Conservation (phyloP, 1,140 invertebrate genomes). For the Papilio machaon region DNA sequence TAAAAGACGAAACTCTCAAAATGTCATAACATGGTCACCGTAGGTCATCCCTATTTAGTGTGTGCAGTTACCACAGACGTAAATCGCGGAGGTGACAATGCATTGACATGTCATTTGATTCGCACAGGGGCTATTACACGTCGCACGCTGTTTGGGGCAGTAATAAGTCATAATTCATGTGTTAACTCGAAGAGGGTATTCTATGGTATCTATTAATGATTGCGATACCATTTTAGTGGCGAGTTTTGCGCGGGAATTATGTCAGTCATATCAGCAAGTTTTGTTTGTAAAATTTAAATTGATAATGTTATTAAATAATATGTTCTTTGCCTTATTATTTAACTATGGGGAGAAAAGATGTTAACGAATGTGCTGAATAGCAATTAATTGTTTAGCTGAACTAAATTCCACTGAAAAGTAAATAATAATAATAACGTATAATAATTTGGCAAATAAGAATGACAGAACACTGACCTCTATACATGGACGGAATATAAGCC, state of each 20-base stretch:
- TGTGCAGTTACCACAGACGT: conserved; percentile 55
- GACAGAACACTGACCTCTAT: too few relatives aligned
- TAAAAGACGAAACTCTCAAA: not conserved
- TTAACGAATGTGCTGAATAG: too few relatives aligned
- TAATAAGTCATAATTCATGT: conserved; percentile 78
- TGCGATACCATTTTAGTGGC: conserved; percentile 69
- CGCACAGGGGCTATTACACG: conserved; percentile 65
- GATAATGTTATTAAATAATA: not conserved
- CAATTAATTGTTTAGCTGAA: too few relatives aligned
- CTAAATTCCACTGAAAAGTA: too few relatives aligned
- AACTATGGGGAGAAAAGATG: too few relatives aligned
- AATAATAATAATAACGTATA: too few relatives aligned
- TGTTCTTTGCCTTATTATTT: not conserved
- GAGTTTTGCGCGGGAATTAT: conserved; percentile 62
- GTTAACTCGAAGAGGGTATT: conserved; percentile 65
- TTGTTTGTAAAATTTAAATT: conserved; percentile 65
- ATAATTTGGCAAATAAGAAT: too few relatives aligned
- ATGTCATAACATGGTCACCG: not conserved
- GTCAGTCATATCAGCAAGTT: conserved; percentile 43
- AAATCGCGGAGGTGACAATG: conserved; percentile 72
- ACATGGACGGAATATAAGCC: too few relatives aligned
- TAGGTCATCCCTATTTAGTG: conserved; percentile 49
- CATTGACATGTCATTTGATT: conserved; percentile 73
- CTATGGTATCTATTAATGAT: conserved; percentile 49
- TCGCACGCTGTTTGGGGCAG: conserved; percentile 51